Conservation (phyloP, 2,888 invertebrate species). For the Eurytoma californica region DNA sequence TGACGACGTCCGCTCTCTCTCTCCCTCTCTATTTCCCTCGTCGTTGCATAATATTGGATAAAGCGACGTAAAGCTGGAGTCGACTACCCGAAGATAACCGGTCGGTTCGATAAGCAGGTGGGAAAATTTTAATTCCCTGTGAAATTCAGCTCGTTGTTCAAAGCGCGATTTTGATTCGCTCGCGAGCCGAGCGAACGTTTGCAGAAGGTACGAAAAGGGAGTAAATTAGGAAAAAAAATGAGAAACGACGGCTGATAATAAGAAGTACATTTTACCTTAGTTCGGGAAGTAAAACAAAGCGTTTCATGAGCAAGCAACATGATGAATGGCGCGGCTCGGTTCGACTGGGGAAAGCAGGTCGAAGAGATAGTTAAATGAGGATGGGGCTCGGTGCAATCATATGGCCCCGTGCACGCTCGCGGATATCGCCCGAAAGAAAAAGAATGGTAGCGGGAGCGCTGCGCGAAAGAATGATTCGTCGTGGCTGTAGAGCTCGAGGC, state of each 20-base stretch:
- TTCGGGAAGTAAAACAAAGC: constrained; percentile 22
- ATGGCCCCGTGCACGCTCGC: neutral
- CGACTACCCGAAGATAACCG: constrained; percentile 11
- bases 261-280: constrained; percentile 18
- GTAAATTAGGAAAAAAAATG: neutral
- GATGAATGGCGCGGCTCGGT: constrained; percentile 28
- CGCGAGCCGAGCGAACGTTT: too few species aligned
- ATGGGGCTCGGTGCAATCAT: constrained; percentile 3
- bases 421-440: neutral
- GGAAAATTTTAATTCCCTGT: constrained; percentile 28
- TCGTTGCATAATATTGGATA: constrained; percentile 48
- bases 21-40: constrained; percentile 24
- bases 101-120: constrained; percentile 21
- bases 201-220: too few species aligned
- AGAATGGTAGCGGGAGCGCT: neutral
- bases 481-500: constrained; percentile 51
- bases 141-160: too few species aligned
- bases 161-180: too few species aligned
- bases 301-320: neutral
- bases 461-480: constrained; percentile 33
- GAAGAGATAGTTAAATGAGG: constrained; percentile 48
- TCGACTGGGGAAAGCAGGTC: constrained; percentile 31
- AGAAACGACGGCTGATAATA: constrained; percentile 44
- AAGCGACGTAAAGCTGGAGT: neutral
- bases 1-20: constrained; percentile 2